Evolutionary conservation across 2,888 invertebrate genomes (phyloP), one percentile per base, ranked within the genome.

Genomic region (Plusia festucae): DNA sequence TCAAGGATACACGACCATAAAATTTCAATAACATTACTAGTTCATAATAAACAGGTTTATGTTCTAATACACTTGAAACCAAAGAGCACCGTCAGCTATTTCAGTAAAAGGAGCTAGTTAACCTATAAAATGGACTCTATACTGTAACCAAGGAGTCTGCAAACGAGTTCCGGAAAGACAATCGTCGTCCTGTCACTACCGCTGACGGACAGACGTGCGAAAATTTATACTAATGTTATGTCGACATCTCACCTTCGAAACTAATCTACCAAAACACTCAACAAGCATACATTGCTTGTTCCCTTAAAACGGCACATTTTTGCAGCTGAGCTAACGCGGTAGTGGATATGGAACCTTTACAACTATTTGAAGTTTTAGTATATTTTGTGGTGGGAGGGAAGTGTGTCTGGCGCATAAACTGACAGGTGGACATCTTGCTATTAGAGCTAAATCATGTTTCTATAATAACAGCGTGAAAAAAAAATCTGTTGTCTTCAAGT

Each of bases 361-460:
- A 53, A 55, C 7, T 6, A 7, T 0, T 24, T n/a, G 18, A 0
- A 0, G 4, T 0, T 7, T 53, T 53, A n/a, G 0, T 1, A 7
- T 0, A 20, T 61, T 20, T 56, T n/a, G 22, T 76, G 55, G 76
- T 81, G 51, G 8, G 4, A 40, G 53, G 68, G 71, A 81, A 73
- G 68, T 71, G 60, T 77, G 77, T 80, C 76, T 79, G 69, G 72
- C 73, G 66, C 63, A 76, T 60, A 70, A 67, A 81, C 72, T 85
- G 87, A 85, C 87, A 87, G 85, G 86, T 85, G 81, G 85, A 87
- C 85, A 82, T 84, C 67, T 83, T 81, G 84, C 81, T 81, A 82
- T 83, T 84, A 83, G 77, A 86, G 70, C 73, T 78, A 82, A 81
- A 81, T 82, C 82, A 82, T 82, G 81, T 82, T 85, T 82, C 81